Conservation (phyloP, 2,113 vertebrate species). For the Gyps fulvus region DNA sequence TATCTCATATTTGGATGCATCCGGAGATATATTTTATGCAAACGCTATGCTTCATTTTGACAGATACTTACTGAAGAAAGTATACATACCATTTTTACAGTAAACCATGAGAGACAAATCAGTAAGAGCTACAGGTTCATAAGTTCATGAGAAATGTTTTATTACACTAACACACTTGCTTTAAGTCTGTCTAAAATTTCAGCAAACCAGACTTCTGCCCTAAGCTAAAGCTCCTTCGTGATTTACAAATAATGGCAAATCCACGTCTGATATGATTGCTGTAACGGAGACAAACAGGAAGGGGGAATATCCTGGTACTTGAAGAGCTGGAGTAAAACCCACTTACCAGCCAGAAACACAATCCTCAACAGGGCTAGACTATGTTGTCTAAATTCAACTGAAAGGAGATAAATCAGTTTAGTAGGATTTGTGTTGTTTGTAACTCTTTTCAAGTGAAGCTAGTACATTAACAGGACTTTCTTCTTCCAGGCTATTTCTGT, state of each 20-base stretch:
- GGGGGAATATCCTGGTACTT: not conserved
- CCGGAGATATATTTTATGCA: not conserved
- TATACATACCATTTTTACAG: not conserved
- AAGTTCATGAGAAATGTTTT: constrained; percentile 66
- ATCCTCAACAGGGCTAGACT: not conserved
- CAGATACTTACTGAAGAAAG: constrained; percentile 23
- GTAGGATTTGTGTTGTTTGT: not conserved
- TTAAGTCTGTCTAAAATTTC: constrained; percentile 44
- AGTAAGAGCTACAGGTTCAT: constrained; percentile 39
- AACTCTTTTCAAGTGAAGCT: not conserved
- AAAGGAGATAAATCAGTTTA: not conserved
- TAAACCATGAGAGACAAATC: constrained; percentile 29
- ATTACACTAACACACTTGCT: constrained; percentile 29
- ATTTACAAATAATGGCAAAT: constrained; percentile 55
- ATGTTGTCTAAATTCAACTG: not conserved
- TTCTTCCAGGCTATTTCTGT: not conserved
- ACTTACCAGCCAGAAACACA: not conserved
- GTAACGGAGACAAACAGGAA: constrained; percentile 45
- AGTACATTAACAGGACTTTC: not conserved
- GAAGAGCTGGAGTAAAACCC: not conserved
- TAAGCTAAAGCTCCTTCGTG: not conserved
- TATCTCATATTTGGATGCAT: not conserved
- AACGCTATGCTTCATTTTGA: constrained; percentile 24
- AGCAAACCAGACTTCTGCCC: not conserved
- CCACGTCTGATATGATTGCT: not conserved